These are phyloP conservation scores for Cantharis rufa DNA, from an alignment of 2,888 invertebrate genomes.

Conservation along the genomic window DNA sequence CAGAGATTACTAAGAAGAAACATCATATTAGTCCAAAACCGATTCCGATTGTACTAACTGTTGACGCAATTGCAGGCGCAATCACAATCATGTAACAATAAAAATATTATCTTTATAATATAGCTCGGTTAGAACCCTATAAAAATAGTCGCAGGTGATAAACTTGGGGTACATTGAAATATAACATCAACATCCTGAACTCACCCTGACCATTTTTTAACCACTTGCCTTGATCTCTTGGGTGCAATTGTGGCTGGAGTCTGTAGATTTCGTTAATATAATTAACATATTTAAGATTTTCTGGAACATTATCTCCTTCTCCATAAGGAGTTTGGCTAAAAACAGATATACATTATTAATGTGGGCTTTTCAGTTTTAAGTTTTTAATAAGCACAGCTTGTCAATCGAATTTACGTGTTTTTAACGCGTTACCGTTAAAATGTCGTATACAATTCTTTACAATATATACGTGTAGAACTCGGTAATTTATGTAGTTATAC, in stretches of 20 bases:
- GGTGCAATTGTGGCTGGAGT: conserved; percentile 34
- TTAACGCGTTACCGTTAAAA: too few species aligned
- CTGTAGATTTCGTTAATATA: conserved; percentile 47
- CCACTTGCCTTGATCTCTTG: conserved; percentile 38
- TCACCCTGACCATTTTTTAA: conserved; percentile 28
- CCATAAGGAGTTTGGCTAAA: conserved; percentile 46
- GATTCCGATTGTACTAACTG: too few species aligned
- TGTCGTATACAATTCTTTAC: too few species aligned
- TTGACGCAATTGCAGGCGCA: too few species aligned
- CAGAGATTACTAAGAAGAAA: too few species aligned
- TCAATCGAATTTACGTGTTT: too few species aligned
- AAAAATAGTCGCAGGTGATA: neutral
- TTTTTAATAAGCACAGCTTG: neutral
- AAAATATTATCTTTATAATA: too few species aligned
- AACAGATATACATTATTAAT: neutral
- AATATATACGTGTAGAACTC: too few species aligned
- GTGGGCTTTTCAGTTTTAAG: neutral
- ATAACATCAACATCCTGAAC: neutral
- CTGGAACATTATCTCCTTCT: conserved; percentile 32
- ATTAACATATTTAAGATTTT: conserved; percentile 42
- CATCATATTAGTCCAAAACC: too few species aligned
- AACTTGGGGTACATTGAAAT: neutral
- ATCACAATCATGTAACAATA: too few species aligned
- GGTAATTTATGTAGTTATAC: too few species aligned
- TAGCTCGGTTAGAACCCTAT: too few species aligned